phyloP scores from a whole-genome alignment of 2,113 vertebrate genomes.

The Lota lota region DNA sequence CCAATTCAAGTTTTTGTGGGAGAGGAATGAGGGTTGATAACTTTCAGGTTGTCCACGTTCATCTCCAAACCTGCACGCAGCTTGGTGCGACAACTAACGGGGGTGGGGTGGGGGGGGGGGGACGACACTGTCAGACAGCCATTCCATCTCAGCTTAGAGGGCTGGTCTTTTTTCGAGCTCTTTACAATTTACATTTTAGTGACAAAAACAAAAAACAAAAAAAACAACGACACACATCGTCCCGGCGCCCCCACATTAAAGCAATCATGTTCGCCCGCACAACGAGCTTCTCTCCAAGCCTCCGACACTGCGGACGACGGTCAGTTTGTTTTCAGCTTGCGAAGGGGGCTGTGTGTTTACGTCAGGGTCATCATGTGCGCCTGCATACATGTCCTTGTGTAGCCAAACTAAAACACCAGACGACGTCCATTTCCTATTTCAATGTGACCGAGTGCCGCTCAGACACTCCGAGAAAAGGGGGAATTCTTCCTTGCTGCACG shows the following conservation, averaged over 20 bases:
- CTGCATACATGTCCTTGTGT: constrained; percentile 65
- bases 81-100: too few species aligned
- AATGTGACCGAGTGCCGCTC: constrained; percentile 88
- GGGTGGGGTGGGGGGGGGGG: too few species aligned
- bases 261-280: too few species aligned
- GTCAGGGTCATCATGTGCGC: constrained; percentile 57
- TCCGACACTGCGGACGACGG: constrained; percentile 58
- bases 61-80: constrained; percentile 24
- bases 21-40: constrained; percentile 76
- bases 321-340: constrained; percentile 31
- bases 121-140: constrained; percentile 61
- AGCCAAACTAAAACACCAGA: too few species aligned
- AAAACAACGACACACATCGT: too few species aligned
- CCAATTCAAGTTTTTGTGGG: constrained; percentile 88
- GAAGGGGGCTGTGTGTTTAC: constrained; percentile 44
- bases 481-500: constrained; percentile 74
- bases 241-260: too few species aligned
- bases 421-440: constrained; percentile 83
- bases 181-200: constrained; percentile 76
- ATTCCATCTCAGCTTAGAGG: constrained; percentile 71
- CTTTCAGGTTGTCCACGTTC: constrained; percentile 74
- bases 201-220: constrained; percentile 45
- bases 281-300: constrained; percentile 39
- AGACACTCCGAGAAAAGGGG: constrained; percentile 82
- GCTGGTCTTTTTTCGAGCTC: constrained; percentile 57